Base-by-base conservation (phyloP, 2,797 vertebrate species). In the Aselliscus stoliczkanus region DNA sequence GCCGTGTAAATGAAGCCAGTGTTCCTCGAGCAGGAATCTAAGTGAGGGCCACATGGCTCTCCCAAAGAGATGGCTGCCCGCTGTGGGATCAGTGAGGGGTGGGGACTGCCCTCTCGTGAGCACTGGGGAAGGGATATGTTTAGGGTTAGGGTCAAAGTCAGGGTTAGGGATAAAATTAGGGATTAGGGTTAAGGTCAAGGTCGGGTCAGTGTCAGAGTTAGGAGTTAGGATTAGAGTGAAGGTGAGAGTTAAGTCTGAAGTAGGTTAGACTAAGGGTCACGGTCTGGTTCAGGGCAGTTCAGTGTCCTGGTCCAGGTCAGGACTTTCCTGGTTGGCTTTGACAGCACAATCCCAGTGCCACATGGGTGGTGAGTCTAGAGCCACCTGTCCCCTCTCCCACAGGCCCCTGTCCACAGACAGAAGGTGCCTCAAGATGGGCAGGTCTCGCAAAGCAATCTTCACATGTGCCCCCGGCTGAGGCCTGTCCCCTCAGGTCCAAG, bases 1-100 rank as follows among this genome's bases (percentile, higher is more conserved):
- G 1, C 14, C 0, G 3, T 6, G 7, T 21, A 34, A 29, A 17
- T 58, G 37, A 47, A 12, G 44, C 21, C 27, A 31, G 5, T 2
- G 7, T 18, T 67, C 9, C 17, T 27, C 3, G 3, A 65, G 88
- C 29, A 21, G 50, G 50, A 17, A 15, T 37, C 52, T 31, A 27
- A 34, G 29, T 18, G 29, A 60, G 75, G 18, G 52, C 34, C 31
- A 25, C 15, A 5, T 31, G 81, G 64, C 42, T 21, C 14, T 39
- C 60, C 50, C 47, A 47, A 47, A 58, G 50, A 58, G 86, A 18
- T 15, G 21, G 60, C 58, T 39, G 54, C 47, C 42, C 56, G 13
- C 82, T 4, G 11, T 21, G 27, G 52, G 72, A 13, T 39, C 39
- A n/a, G 52, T 1, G 3, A 69, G n/a, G 23, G 29, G 25, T 4